Evolutionary conservation across 2,888 invertebrate species (phyloP).

Genomic region (Steinernema scapterisci): DNA sequence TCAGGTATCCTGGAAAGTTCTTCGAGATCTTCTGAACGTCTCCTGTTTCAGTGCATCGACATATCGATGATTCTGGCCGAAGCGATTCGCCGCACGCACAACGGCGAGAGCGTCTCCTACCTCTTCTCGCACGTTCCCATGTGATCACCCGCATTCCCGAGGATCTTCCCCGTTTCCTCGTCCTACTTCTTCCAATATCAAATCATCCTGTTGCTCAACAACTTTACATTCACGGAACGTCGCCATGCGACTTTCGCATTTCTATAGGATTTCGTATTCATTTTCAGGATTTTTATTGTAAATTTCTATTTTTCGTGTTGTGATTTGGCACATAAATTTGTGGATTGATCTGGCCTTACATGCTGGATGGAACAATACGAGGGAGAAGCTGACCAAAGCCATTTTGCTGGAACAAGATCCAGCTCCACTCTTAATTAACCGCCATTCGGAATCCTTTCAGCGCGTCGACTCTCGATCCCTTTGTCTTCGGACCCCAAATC

Average conservation of each 20-base stretch:
- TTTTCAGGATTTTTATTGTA: no score
- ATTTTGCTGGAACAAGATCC: no score
- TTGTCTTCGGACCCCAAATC: no score
- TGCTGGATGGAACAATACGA: no score
- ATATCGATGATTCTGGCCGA: conserved; percentile 99
- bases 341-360: no score
- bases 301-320: no score
- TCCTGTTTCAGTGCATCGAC: conserved; percentile 85
- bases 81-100: conserved; percentile 96
- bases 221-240: background rate
- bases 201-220: background rate
- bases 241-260: background rate
- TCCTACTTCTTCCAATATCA: background rate
- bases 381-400: no score
- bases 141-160: conserved; percentile 48
- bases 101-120: conserved; percentile 97
- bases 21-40: background rate
- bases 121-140: conserved; percentile 94
- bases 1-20: conserved; percentile 37
- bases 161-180: background rate
- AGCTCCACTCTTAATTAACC: no score
- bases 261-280: no score
- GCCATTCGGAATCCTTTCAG: no score
- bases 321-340: no score
- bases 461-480: no score